Percentiles rank a stretch among this genome's conserved stretches.
phyloP scores from a whole-genome alignment of 2,888 invertebrate genomes.

The Harpalus rufipes region DNA sequence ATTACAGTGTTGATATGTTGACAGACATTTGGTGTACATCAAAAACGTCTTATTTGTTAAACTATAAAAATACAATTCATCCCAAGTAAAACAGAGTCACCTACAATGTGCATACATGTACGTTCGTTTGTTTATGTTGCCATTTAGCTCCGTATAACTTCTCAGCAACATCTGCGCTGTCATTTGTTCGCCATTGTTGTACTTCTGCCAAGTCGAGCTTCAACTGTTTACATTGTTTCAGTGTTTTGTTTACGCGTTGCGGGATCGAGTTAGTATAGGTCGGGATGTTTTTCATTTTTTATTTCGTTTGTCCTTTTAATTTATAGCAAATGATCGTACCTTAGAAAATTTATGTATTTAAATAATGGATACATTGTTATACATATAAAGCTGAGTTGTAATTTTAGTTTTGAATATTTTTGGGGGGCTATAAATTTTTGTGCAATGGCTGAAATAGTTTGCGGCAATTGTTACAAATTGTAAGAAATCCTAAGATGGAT shows the following conservation, averaged over 20 bases:
- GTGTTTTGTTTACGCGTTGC: slow-evolving; percentile 37
- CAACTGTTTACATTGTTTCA: slow-evolving; percentile 46
- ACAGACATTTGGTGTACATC: slow-evolving; percentile 1
- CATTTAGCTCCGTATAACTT: slow-evolving; percentile 28
- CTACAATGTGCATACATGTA: slow-evolving; percentile 19
- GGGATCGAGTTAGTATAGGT: slow-evolving; percentile 29
- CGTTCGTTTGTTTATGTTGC: slow-evolving; percentile 24
- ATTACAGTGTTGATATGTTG: background rate
- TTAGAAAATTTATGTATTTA: slow-evolving; percentile 6
- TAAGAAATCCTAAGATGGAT: background rate
- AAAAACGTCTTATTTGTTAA: slow-evolving; percentile 9
- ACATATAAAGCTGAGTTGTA: slow-evolving; percentile 7
- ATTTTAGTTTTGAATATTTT: slow-evolving; percentile 2
- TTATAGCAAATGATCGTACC: background rate
- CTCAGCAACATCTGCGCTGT: slow-evolving; percentile 25
- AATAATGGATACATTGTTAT: slow-evolving; percentile 5
- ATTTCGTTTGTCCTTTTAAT: background rate
- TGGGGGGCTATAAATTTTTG: background rate
- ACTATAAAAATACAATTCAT: slow-evolving; percentile 19
- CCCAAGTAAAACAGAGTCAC: background rate
- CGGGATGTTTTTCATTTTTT: slow-evolving; percentile 22
- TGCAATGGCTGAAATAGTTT: slow-evolving; percentile 1
- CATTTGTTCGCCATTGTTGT: slow-evolving; percentile 30
- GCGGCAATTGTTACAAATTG: slow-evolving; percentile 7
- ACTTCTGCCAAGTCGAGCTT: slow-evolving; percentile 28